Evolutionary conservation across 1,140 invertebrate genomes (phyloP).

Genomic region (Lamellibrachia luymesi): DNA sequence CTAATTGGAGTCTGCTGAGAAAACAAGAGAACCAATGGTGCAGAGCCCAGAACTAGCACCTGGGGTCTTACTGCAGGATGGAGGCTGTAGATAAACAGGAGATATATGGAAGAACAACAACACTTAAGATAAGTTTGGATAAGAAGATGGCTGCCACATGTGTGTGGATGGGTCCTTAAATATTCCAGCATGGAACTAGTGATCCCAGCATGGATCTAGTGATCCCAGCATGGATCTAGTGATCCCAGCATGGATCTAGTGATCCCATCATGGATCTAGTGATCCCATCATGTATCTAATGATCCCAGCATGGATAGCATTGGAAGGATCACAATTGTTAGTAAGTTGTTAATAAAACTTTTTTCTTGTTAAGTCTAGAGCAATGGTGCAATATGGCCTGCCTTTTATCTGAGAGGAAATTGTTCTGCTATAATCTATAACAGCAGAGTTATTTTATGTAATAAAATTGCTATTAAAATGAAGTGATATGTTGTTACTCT

Average conservation of each 20-base stretch:
- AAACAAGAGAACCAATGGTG: background rate
- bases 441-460: background rate
- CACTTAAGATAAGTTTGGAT: background rate
- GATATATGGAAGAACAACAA: slow-evolving; percentile 1
- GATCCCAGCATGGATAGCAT: background rate
- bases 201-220: too few species aligned
- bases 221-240: too few species aligned
- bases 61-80: background rate
- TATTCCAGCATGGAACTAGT: background rate
- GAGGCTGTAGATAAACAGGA: background rate
- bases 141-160: background rate
- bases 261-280: background rate
- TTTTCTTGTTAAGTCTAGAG: too few species aligned
- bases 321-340: background rate
- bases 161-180: background rate
- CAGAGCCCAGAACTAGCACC: background rate
- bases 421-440: background rate
- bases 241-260: too few species aligned
- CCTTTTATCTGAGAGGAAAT: too few species aligned
- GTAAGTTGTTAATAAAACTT: background rate
- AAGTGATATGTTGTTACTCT: background rate
- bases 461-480: background rate
- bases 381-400: too few species aligned
- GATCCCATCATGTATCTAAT: too few species aligned
- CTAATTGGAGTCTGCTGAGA: background rate